A percentile compares a stretch with the other conserved stretches of the same genome.
phyloP scores from a whole-genome alignment of 2,888 invertebrate genomes.

The Dynastes tityus region DNA sequence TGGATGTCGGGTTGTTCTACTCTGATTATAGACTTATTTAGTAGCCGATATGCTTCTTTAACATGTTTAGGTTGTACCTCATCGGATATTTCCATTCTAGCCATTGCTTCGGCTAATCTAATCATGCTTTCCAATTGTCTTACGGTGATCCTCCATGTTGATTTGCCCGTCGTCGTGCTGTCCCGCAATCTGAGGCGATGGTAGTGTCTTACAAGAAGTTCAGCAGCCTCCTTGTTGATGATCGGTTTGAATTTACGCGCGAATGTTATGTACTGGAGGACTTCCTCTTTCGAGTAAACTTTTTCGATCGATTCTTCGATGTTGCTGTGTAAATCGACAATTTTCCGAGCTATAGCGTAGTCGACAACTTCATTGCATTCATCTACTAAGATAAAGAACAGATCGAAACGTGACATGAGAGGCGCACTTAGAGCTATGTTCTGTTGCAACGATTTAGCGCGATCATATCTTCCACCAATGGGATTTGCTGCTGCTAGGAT shows the following conservation, averaged over 20 bases:
- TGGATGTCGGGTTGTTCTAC: constrained; percentile 98
- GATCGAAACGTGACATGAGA: constrained; percentile 98
- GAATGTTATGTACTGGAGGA: constrained; percentile 96
- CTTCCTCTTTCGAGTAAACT: constrained; percentile 90
- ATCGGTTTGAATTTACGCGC: constrained; percentile 95
- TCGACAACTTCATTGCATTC: constrained; percentile 97
- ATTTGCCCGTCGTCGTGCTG: constrained; percentile 75
- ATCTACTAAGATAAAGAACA: constrained; percentile 98
- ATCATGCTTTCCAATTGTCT: constrained; percentile 96
- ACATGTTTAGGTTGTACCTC: constrained; percentile 92
- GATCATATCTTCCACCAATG: constrained; percentile 96
- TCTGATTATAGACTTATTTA: constrained; percentile 97
- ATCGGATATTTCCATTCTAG: constrained; percentile 95
- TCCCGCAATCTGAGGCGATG: constrained; percentile 90
- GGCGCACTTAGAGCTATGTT: constrained; percentile 95
- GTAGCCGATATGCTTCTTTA: constrained; percentile 86
- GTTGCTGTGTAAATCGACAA: constrained; percentile 94
- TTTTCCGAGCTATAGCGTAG: constrained; percentile 96
- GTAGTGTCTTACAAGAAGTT: constrained; percentile 91
- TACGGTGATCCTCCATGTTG: constrained; percentile 97
- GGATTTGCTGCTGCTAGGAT: constrained; percentile 99
- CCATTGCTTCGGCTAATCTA: constrained; percentile 96
- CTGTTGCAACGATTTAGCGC: constrained; percentile 93
- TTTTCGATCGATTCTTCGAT: constrained; percentile 85
- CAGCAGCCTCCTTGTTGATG: constrained; percentile 86